A percentile compares a stretch with the other conserved stretches of the same genome.
Evolutionary conservation across 2,888 invertebrate genomes (phyloP).

Genomic region (Philereme vetulata): DNA sequence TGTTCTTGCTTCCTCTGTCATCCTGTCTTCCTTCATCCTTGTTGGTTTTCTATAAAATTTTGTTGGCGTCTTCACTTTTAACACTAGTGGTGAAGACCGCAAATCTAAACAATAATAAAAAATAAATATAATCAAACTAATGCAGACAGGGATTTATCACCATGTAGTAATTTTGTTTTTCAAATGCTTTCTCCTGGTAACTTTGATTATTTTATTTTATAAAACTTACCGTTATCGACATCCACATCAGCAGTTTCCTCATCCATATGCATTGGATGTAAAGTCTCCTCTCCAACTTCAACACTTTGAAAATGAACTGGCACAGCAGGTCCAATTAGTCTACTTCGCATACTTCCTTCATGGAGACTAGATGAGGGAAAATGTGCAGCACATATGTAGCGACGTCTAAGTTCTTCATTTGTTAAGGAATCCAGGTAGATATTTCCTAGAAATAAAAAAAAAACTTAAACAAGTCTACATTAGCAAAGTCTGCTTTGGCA

Average conservation of each 20-base stretch:
- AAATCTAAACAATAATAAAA: too few species aligned
- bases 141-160: too few species aligned
- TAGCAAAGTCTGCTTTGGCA: too few species aligned
- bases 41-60: constrained; percentile 1
- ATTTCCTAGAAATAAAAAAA: constrained; percentile 22
- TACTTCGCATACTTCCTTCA: constrained; percentile 10
- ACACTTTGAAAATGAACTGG: constrained; percentile 11
- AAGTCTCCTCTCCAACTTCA: constrained; percentile 8
- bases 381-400: constrained; percentile 31
- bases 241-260: background rate
- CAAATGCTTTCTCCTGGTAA: too few species aligned
- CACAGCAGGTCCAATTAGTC: constrained; percentile 25
- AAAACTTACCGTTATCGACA: too few species aligned
- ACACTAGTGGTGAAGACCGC: background rate
- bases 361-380: constrained; percentile 16
- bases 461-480: too few species aligned
- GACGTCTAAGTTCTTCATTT: constrained; percentile 21
- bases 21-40: too few species aligned
- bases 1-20: too few species aligned
- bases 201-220: too few species aligned
- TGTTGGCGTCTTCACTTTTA: constrained; percentile 1
- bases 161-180: too few species aligned
- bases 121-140: too few species aligned
- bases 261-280: constrained; percentile 8
- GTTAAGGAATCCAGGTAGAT: constrained; percentile 24